A percentile compares a stretch with the other conserved stretches of the same genome.
Conservation (phyloP, 2,113 vertebrate species). For the Crocuta crocuta region DNA sequence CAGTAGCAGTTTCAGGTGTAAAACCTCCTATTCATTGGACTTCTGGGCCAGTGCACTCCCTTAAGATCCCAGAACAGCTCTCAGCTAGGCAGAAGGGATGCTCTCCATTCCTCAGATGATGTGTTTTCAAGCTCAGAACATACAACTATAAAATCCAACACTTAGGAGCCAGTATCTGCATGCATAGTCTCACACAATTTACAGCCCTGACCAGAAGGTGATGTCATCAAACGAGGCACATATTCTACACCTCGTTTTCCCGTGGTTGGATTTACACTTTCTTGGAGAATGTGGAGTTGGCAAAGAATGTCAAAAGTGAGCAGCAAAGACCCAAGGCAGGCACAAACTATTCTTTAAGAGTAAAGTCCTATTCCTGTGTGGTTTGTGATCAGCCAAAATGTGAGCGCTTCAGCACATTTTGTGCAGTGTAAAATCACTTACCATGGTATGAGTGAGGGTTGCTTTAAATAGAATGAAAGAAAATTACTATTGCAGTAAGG, state of each 20-base stretch:
- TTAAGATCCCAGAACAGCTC: slow-evolving; percentile 2
- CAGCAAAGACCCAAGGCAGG: slow-evolving; percentile 76
- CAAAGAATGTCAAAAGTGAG: slow-evolving; percentile 79
- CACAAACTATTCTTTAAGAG: slow-evolving; percentile 82
- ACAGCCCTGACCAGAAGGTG: slow-evolving; percentile 80
- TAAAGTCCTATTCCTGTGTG: slow-evolving; percentile 72
- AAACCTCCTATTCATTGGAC: slow-evolving; percentile 61
- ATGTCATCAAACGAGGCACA: slow-evolving; percentile 83
- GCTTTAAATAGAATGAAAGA: slow-evolving; percentile 71
- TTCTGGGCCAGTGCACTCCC: neutral
- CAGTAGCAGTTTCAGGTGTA: slow-evolving; percentile 61
- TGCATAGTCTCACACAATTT: slow-evolving; percentile 82
- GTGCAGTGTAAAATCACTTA: slow-evolving; percentile 72
- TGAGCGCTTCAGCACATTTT: slow-evolving; percentile 80
- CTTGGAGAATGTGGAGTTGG: slow-evolving; percentile 84
- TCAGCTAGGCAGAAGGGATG: slow-evolving; percentile 64
- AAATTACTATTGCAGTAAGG: slow-evolving; percentile 65
- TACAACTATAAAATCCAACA: slow-evolving; percentile 82
- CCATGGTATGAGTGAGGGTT: slow-evolving; percentile 37
- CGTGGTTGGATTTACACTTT: slow-evolving; percentile 83
- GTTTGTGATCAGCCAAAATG: slow-evolving; percentile 77
- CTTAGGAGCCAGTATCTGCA: slow-evolving; percentile 77
- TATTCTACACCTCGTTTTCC: slow-evolving; percentile 85
- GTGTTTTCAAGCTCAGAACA: slow-evolving; percentile 79
- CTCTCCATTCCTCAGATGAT: slow-evolving; percentile 70